A percentile compares a stretch with the other conserved stretches of the same genome.
Evolutionary conservation across 2,113 vertebrate species (phyloP).

Genomic region (Mormyrus lacerda): DNA sequence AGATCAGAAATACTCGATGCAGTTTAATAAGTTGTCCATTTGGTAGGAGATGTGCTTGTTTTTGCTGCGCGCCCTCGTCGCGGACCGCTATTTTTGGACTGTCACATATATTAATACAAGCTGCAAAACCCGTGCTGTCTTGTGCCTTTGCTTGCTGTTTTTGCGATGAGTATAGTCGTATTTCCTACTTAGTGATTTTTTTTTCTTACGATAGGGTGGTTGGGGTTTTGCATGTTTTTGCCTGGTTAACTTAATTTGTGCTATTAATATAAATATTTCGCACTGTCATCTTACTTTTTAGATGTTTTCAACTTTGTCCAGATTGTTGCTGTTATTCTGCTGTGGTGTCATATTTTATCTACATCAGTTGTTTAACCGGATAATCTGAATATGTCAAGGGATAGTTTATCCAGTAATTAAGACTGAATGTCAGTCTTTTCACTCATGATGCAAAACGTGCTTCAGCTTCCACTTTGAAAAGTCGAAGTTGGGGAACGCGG

Average conservation of each 20-base stretch:
- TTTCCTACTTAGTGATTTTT: neutral
- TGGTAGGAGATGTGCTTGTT: neutral
- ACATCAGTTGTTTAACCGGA: neutral
- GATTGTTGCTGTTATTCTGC: neutral
- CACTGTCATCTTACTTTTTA: neutral
- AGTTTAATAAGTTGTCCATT: neutral
- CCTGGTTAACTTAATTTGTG: neutral
- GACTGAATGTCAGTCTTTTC: neutral
- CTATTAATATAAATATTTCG: neutral
- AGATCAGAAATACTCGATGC: neutral
- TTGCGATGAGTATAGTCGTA: neutral
- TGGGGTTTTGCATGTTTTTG: neutral
- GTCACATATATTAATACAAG: neutral
- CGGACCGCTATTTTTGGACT: conserved; percentile 10
- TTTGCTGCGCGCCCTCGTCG: neutral
- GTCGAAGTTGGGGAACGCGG: neutral
- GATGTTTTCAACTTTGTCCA: neutral
- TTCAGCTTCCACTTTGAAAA: neutral
- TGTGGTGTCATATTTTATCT: conserved; percentile 4
- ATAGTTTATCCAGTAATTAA: neutral
- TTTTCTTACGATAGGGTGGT: neutral
- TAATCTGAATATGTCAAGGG: neutral
- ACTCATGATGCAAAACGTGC: neutral
- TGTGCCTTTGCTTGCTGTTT: neutral
- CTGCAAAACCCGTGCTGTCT: neutral